phyloP scores from a whole-genome alignment of 2,888 invertebrate species.

The Pterobdella sp. region DNA sequence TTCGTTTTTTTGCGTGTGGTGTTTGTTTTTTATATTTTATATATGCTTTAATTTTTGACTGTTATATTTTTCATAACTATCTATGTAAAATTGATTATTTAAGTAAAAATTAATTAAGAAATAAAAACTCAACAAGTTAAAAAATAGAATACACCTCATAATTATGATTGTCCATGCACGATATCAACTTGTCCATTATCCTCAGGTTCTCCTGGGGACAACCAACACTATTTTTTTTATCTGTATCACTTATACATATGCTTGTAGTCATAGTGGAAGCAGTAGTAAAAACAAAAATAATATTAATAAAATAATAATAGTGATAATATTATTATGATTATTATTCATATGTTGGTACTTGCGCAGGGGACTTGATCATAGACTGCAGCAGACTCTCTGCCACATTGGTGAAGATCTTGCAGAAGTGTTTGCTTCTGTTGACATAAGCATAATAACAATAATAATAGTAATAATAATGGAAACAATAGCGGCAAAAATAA shows the following conservation, averaged over 20 bases:
- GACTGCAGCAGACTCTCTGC: conserved; percentile 81
- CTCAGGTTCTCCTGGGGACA: neutral
- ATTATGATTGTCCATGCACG: neutral
- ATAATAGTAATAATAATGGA: no score
- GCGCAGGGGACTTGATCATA: conserved; percentile 58
- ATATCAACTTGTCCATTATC: neutral
- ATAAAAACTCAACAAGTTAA: neutral
- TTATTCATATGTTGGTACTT: conserved; percentile 38
- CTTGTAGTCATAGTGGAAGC: neutral
- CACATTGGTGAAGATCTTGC: conserved; percentile 85
- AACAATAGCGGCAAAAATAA: no score
- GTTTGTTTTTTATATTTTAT: neutral
- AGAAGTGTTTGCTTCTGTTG: conserved; percentile 75
- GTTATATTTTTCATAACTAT: neutral
- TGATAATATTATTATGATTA: neutral
- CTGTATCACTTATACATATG: neutral
- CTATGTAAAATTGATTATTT: neutral
- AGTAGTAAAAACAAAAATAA: neutral
- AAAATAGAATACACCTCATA: neutral
- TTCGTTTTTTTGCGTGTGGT: neutral
- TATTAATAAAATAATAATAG: neutral
- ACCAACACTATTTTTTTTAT: neutral
- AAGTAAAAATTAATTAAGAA: neutral
- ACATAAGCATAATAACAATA: no score
- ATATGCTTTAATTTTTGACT: neutral